Percentiles rank a stretch among this genome's conserved stretches.
phyloP scores from a whole-genome alignment of 2,888 invertebrate species.

The Hartigia nigra region DNA sequence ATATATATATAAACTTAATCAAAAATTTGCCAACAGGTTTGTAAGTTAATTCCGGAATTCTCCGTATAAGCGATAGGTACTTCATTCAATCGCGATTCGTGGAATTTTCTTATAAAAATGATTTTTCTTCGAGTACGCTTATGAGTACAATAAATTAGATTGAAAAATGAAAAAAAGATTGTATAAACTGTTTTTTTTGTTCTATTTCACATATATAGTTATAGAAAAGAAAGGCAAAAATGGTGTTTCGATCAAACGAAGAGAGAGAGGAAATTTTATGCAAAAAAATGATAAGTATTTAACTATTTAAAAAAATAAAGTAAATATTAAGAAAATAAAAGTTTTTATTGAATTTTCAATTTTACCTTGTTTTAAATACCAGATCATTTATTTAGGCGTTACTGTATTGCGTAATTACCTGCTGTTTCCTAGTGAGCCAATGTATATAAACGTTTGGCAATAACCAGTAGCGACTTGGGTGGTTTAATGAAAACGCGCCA shows the following conservation, averaged over 20 bases:
- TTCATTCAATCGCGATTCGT: neutral
- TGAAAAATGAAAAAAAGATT: neutral
- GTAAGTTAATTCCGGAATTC: constrained; percentile 27
- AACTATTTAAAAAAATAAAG: too few relatives aligned
- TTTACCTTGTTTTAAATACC: neutral
- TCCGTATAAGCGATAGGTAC: neutral
- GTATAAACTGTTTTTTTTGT: too few relatives aligned
- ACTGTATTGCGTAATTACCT: neutral
- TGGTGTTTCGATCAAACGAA: neutral
- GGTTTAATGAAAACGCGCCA: neutral
- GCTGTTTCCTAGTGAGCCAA: neutral
- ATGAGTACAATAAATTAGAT: neutral
- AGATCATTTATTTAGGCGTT: neutral
- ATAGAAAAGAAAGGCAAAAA: neutral
- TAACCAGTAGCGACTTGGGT: neutral
- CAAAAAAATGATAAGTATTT: too few relatives aligned
- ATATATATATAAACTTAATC: neutral
- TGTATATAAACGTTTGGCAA: neutral
- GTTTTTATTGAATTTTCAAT: neutral
- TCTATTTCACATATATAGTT: too few relatives aligned
- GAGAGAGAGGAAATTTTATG: neutral
- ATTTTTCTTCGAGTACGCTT: neutral
- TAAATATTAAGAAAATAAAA: neutral
- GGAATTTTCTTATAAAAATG: neutral
- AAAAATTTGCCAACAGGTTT: constrained; percentile 50